A percentile compares a stretch with the other conserved stretches of the same genome.
phyloP scores from a whole-genome alignment of 2,113 vertebrate species.

The Oreochromis tanganicae region DNA sequence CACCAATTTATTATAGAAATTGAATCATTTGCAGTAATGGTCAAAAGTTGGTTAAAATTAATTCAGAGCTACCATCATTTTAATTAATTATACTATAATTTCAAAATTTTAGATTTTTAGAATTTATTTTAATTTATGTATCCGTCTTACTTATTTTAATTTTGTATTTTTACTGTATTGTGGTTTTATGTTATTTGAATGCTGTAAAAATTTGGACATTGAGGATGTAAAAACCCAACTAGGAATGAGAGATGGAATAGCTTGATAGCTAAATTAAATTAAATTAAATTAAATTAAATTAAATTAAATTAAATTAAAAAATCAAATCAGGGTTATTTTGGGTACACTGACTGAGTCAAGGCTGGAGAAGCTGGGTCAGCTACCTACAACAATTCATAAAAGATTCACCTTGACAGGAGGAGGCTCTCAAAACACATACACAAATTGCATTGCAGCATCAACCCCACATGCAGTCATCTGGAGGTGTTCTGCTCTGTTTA shows the following conservation, averaged over 20 bases:
- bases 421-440: background rate
- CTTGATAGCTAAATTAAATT: background rate
- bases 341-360: background rate
- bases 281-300: background rate
- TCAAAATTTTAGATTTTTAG: background rate
- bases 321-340: background rate
- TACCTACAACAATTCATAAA: background rate
- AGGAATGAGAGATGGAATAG: background rate
- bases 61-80: background rate
- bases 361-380: background rate
- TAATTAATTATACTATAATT: background rate
- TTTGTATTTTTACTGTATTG: background rate
- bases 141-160: background rate
- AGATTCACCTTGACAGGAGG: constrained; percentile 15
- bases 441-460: background rate
- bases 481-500: constrained; percentile 30
- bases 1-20: background rate
- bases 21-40: background rate
- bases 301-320: background rate
- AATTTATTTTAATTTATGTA: background rate
- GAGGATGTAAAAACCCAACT: background rate
- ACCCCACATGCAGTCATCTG: background rate
- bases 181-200: background rate
- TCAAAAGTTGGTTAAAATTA: background rate
- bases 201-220: background rate